Base-by-base conservation (phyloP, 2,797 vertebrate species). In the Tapirus indicus region DNA sequence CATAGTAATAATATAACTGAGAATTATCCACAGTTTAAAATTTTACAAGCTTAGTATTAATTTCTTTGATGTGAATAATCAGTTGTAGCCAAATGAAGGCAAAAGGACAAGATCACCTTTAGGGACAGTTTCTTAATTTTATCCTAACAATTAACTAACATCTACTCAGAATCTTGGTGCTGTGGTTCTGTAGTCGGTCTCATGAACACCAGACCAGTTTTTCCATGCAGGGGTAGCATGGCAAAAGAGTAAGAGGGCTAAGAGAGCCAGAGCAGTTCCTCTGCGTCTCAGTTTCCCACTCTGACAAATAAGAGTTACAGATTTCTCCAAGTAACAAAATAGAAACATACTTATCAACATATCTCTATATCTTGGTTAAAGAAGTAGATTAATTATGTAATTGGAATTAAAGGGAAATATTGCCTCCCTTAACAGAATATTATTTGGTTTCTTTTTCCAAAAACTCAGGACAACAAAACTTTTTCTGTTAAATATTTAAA, bases 401-500 rank as follows among this genome's bases (percentile, higher is more conserved):
- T 2, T 83, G 5, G 9, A 23, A 12, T 54, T 72, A 86, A 68
- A 94, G 16, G 14, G 29, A 92, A 94, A 58, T 62, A 58, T 3
- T 78, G 38, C 32, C 27, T 64, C n/a, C 49, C 29, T 90, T 82
- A 84, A 74, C 25, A 96, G 77, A 92, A 87, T 29, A 94, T 41
- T 62, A 11, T 79, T 95, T 94, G 18, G 64, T 86, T 94, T 83
- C 14, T 68, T 83, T 92, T 77, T 18, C 49, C 17, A 92, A 94
- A 96, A 91, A 69, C 27, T 92, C 71, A 95, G 16, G 54, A 88
- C 83, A 96, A 84, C 4, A 68, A 69, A 94, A 41, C 21, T 54
- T 96, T 75, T 62, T 93, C 82, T 83, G 32, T 91, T 88, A 93
- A 92, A 90, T 7, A 94, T 77, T 77, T 94, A 32, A 54, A 91